Conservation (phyloP, 2,888 invertebrate species). For the Drosophila rellima region DNA sequence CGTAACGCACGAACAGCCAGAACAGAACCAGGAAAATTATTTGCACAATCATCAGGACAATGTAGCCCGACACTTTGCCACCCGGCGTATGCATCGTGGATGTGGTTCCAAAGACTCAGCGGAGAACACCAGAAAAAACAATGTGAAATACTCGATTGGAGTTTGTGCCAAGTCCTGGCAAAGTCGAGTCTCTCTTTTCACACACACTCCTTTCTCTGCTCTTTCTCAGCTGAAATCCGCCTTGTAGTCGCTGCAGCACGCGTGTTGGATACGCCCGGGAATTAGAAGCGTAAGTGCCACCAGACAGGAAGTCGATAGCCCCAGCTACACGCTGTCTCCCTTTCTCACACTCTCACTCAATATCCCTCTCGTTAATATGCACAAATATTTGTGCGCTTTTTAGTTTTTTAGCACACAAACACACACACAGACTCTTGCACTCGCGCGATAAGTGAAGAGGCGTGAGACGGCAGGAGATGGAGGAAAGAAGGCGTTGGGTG, state of each 20-base stretch:
- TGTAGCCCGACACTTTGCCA: slow-evolving; percentile 84
- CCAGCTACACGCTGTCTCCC: not conserved
- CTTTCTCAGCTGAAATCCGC: slow-evolving; percentile 57
- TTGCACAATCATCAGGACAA: slow-evolving; percentile 86
- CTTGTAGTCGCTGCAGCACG: slow-evolving; percentile 67
- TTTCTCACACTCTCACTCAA: not conserved
- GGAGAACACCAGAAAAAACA: slow-evolving; percentile 1
- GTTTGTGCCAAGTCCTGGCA: slow-evolving; percentile 16
- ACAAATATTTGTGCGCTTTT: slow-evolving; percentile 56
- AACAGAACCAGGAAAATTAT: slow-evolving; percentile 86
- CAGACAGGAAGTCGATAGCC: slow-evolving; percentile 59
- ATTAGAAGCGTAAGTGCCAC: slow-evolving; percentile 62
- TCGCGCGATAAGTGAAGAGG: not conserved
- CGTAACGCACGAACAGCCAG: slow-evolving; percentile 86
- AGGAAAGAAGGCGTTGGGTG: no score
- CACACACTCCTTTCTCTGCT: not conserved
- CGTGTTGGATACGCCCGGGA: slow-evolving; percentile 59
- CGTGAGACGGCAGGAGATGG: not conserved
- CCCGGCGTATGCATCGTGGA: slow-evolving; percentile 83
- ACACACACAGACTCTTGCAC: slow-evolving; percentile 8
- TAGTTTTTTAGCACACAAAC: slow-evolving; percentile 21
- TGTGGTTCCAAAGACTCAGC: slow-evolving; percentile 5
- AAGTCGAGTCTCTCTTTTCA: slow-evolving; percentile 14
- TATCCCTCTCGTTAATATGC: slow-evolving; percentile 19
- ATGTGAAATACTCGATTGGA: slow-evolving; percentile 40